phyloP scores from a whole-genome alignment of 2,888 invertebrate genomes.

The Priocnemis perturbator region DNA sequence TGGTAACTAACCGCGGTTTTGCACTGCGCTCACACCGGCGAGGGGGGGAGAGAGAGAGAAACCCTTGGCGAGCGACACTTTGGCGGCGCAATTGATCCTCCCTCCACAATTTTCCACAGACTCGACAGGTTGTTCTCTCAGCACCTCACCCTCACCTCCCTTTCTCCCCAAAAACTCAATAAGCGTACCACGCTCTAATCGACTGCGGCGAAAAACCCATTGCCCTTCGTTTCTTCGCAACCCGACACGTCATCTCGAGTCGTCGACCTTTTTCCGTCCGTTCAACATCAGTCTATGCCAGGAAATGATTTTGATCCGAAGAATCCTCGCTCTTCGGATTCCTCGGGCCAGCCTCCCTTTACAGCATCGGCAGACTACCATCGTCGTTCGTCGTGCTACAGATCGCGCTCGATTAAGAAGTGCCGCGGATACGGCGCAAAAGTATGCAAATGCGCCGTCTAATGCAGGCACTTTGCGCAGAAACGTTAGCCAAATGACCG shows the following conservation, averaged over 20 bases:
- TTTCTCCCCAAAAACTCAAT: not conserved
- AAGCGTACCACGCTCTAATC: not conserved
- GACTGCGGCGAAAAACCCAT: not conserved
- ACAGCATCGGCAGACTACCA: no score
- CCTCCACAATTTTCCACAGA: slow-evolving; percentile 28
- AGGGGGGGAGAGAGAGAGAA: slow-evolving; percentile 12
- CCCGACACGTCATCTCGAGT: not conserved
- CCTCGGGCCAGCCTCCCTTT: no score
- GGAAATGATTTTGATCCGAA: no score
- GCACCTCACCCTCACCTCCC: not conserved
- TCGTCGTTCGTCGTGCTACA: no score
- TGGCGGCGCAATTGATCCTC: slow-evolving; percentile 29
- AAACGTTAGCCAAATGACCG: no score
- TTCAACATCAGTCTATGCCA: no score
- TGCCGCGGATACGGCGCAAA: no score
- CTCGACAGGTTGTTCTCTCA: not conserved
- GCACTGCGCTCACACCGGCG: slow-evolving; percentile 23
- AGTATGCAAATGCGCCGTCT: no score
- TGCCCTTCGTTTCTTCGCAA: not conserved
- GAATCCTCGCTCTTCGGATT: no score
- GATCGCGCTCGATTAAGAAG: no score
- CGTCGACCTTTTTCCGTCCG: not conserved
- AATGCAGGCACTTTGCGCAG: no score
- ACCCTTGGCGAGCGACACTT: slow-evolving; percentile 13
- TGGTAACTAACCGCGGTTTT: slow-evolving; percentile 33